Percentiles rank a stretch among this genome's conserved stretches.
phyloP scores from a whole-genome alignment of 23 tunicate genomes.

The Oikopleura albicans region DNA sequence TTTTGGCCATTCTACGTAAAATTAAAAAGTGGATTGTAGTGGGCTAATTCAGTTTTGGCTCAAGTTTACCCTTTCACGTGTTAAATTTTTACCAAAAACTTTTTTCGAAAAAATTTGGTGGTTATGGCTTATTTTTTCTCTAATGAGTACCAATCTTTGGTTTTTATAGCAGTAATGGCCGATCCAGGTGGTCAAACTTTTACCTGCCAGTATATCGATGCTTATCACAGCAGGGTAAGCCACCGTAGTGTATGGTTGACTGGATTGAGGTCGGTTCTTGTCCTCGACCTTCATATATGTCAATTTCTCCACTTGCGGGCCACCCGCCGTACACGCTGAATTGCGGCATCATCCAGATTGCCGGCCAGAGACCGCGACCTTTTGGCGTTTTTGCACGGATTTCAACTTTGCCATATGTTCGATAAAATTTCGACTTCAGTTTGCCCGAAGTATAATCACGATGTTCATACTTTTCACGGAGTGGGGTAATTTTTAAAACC shows the following conservation, averaged over 20 bases:
- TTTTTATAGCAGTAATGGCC: too few species aligned
- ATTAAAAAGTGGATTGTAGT: too few species aligned
- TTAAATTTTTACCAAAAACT: too few species aligned
- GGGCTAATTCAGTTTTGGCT: too few species aligned
- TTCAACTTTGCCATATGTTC: constrained; percentile 82
- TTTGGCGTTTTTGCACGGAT: constrained; percentile 76
- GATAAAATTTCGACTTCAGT: constrained; percentile 54
- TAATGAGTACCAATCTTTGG: too few species aligned
- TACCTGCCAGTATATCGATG: constrained; percentile 63
- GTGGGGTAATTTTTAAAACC: constrained; percentile 39
- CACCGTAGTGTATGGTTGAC: constrained; percentile 91
- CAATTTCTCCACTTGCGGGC: constrained; percentile 96
- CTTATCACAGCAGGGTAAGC: constrained; percentile 50
- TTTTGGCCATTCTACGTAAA: too few species aligned
- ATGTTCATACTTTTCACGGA: constrained; percentile 46
- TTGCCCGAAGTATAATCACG: constrained; percentile 71
- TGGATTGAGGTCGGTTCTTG: constrained; percentile 35
- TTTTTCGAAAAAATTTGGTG: too few species aligned
- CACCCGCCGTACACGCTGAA: constrained; percentile 71
- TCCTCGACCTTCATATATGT: constrained; percentile 83
- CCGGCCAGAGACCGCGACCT: constrained; percentile 95
- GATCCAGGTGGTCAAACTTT: too few species aligned
- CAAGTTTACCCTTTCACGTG: too few species aligned
- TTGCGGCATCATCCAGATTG: constrained; percentile 99
- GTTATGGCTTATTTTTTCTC: too few species aligned